Evolutionary conservation across 35 echinoderm and acorn worm genomes (phyloP).

Genomic region (Ophioderma brevispina): DNA sequence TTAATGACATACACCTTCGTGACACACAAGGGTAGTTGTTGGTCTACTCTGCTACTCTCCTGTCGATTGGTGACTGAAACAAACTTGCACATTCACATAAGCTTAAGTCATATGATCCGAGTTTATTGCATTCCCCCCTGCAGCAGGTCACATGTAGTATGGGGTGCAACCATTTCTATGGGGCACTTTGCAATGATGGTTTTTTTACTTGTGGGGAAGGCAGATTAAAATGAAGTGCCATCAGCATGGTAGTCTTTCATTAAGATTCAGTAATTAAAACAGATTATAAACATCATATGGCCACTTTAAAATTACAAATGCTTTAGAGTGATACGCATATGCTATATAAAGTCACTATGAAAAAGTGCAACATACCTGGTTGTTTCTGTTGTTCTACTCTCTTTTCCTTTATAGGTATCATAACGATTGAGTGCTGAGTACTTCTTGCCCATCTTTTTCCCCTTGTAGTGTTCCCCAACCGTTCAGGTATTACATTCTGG

Average conservation of each 20-base stretch:
- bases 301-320: too few relatives aligned
- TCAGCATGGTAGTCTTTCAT: background rate
- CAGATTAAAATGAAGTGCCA: background rate
- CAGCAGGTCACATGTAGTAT: too few relatives aligned
- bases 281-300: background rate
- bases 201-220: background rate
- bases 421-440: conserved; percentile 95
- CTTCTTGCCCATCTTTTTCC: conserved; percentile 99
- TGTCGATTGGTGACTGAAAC: too few relatives aligned
- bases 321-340: too few relatives aligned
- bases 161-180: background rate
- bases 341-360: too few relatives aligned
- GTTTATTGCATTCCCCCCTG: too few relatives aligned
- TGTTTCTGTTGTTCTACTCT: conserved; percentile 91
- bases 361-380: conserved; percentile 76
- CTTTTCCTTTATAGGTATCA: conserved; percentile 97
- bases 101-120: too few relatives aligned
- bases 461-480: conserved; percentile 81
- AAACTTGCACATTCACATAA: too few relatives aligned
- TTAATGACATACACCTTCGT: too few relatives aligned
- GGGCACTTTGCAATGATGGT: background rate
- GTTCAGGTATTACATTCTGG: conserved; percentile 99
- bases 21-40: too few relatives aligned
- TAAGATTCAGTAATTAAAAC: background rate
- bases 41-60: too few relatives aligned